phyloP scores from a whole-genome alignment of 2,888 invertebrate species.

The Mesorhabditis sp. region DNA sequence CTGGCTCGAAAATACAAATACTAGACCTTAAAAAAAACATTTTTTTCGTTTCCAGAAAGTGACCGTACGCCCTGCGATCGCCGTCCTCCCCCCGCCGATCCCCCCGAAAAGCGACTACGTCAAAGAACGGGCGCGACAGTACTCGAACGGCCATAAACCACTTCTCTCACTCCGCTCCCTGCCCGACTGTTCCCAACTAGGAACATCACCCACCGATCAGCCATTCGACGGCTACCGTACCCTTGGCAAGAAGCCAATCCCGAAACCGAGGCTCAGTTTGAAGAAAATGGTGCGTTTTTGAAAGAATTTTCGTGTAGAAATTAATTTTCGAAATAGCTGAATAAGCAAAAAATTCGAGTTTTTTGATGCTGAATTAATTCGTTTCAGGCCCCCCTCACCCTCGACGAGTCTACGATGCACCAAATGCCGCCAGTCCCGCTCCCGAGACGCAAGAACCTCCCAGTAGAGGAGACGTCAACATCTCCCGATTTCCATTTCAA shows the following conservation, averaged over 20 bases:
- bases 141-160: not conserved
- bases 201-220: not conserved
- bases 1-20: no score
- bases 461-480: not conserved
- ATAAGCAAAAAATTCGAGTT: no score
- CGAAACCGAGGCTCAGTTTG: not conserved
- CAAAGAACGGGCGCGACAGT: not conserved
- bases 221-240: not conserved
- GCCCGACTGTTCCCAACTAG: conserved; percentile 6
- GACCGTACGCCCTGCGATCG: not conserved
- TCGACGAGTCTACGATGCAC: not conserved
- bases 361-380: not conserved
- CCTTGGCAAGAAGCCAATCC: not conserved
- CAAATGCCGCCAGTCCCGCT: not conserved
- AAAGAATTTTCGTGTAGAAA: not conserved
- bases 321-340: no score
- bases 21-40: no score
- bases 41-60: not conserved
- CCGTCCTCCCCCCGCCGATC: not conserved
- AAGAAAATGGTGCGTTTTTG: not conserved
- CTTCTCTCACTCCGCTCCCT: not conserved
- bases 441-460: not conserved
- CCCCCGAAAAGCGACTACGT: conserved; percentile 3
- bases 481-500: not conserved
- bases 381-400: not conserved